Evolutionary conservation across 2,888 invertebrate genomes (phyloP), one percentile per base, ranked within the genome.

Genomic region (Eupithecia abbreviata): DNA sequence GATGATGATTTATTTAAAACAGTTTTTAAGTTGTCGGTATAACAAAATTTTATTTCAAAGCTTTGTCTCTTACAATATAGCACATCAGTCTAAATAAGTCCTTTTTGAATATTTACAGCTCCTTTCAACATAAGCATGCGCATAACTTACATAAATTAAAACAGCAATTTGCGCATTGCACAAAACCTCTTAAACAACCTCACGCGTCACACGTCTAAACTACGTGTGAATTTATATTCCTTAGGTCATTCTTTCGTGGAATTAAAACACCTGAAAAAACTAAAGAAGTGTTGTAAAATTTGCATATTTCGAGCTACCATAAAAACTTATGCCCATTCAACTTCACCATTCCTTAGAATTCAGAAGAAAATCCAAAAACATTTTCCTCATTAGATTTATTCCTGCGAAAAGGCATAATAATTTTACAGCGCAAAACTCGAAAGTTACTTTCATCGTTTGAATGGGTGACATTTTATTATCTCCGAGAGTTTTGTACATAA

Each of bases 11-110:
- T 30, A 30, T 30, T 30, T 30, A 30, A 30, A 30, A 30, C 30
- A 30, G 30, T n/a, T 15, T 7, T 58, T 58, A 10, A 12, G 10
- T 47, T 69, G 10, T 13, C 47, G 18, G 10, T 45, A 5, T 69
- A 47, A 12, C 47, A 4, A 69, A 45, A 18, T 68, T 5, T 45
- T 68, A 43, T 66, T 41, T 18, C 10, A n/a, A n/a, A 68, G n/a
- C n/a, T n/a, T 43, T 62, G 67, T 45, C 67, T 68, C 67, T 18
- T 68, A 45, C 67, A 47, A 15, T 72, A 65, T 86, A 89, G 86
- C 86, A 88, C 87, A 89, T 88, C 85, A 85, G 82, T 86, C 86
- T 90, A 91, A 91, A 91, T 90, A 90, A 90, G 89, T 90, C 87
- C 85, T 86, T 87, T 90, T 88, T 86, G 86, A 85, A 87, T 88